Evolutionary conservation across 2,113 vertebrate species (phyloP).

Genomic region (Genyomyrus donnyi): DNA sequence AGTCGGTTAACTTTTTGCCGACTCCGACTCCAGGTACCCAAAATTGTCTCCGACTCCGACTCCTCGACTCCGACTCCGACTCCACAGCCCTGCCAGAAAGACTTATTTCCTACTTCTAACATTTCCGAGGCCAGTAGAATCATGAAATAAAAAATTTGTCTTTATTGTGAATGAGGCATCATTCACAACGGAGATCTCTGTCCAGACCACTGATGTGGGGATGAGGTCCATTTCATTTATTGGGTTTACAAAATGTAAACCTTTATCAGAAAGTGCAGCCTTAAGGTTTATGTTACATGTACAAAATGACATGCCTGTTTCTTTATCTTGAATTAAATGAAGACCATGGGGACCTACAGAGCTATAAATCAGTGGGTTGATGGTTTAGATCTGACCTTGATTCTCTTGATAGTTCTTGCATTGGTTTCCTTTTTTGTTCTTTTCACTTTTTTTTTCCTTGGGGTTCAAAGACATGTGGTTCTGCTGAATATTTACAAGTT

Average conservation of each 20-base stretch:
- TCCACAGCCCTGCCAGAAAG: too few species aligned
- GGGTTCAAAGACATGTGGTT: not conserved
- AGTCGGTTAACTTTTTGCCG: too few species aligned
- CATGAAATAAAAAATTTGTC: not conserved
- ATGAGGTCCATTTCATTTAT: not conserved
- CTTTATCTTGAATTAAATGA: not conserved
- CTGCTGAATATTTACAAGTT: not conserved
- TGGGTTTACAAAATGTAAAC: not conserved
- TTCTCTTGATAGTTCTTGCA: not conserved
- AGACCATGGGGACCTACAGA: not conserved
- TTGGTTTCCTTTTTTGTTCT: not conserved
- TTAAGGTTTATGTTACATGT: not conserved
- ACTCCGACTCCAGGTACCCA: too few species aligned
- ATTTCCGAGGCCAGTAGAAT: not conserved
- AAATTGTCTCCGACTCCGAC: too few species aligned
- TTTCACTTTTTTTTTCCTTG: not conserved
- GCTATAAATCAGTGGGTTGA: not conserved
- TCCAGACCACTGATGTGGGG: not conserved
- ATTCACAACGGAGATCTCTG: not conserved
- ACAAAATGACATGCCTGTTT: not conserved
- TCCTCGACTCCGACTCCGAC: too few species aligned
- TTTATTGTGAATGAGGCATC: not conserved
- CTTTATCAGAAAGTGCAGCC: not conserved
- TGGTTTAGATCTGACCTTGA: not conserved
- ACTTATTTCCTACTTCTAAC: not conserved